These are phyloP conservation scores for Poecilia velifera DNA, from an alignment of 2,797 vertebrate genomes.

Conservation along the genomic window DNA sequence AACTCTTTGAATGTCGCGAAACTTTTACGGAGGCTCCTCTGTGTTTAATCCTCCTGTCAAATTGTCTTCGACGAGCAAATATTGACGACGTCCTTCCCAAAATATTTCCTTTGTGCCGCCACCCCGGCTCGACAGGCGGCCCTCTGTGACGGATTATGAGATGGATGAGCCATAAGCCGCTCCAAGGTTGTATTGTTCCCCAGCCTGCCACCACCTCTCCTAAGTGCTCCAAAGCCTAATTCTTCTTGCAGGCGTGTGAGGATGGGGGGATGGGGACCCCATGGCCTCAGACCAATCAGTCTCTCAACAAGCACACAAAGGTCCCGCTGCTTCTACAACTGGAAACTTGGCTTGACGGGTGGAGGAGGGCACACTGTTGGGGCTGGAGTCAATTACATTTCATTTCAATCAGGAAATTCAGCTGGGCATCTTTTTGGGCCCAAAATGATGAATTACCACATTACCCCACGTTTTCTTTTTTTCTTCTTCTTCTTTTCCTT, in stretches of 20 bases:
- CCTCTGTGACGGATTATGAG: slow-evolving; percentile 63
- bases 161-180: slow-evolving; percentile 71
- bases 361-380: slow-evolving; percentile 56
- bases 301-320: slow-evolving; percentile 76
- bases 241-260: slow-evolving; percentile 66
- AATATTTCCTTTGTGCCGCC: slow-evolving; percentile 60
- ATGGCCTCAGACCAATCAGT: slow-evolving; percentile 71
- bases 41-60: slow-evolving; percentile 23
- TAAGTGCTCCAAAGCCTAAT: slow-evolving; percentile 71
- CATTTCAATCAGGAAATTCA: slow-evolving; percentile 63
- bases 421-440: slow-evolving; percentile 40
- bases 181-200: slow-evolving; percentile 74
- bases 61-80: slow-evolving; percentile 37
- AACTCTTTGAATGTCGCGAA: slow-evolving; percentile 15
- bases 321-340: slow-evolving; percentile 76
- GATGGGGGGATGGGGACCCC: slow-evolving; percentile 57
- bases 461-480: slow-evolving; percentile 1
- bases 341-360: slow-evolving; percentile 63
- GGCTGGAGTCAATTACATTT: slow-evolving; percentile 64
- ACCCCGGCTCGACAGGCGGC: slow-evolving; percentile 35
- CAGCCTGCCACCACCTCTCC: slow-evolving; percentile 65
- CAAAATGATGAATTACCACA: slow-evolving; percentile 46
- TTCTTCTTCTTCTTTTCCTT: slow-evolving; percentile 5
- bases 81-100: slow-evolving; percentile 40
- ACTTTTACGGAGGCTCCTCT: slow-evolving; percentile 13